phyloP scores from a whole-genome alignment of 2,113 vertebrate genomes.

The Alligator mississippiensis region DNA sequence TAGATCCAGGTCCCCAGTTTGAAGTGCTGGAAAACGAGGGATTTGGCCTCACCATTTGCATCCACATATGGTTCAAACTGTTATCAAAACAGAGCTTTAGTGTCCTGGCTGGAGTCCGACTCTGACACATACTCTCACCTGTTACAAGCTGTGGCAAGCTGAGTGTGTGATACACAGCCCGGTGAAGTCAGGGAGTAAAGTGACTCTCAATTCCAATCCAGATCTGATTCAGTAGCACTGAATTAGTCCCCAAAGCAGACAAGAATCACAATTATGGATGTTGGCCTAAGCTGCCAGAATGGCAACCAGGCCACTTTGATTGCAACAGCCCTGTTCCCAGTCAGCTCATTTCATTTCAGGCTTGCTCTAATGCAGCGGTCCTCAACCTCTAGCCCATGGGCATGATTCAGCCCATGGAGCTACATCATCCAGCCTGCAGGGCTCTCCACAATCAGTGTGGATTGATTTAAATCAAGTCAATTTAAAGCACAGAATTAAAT shows the following conservation, averaged over 20 bases:
- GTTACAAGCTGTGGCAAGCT: background rate
- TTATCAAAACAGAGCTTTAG: background rate
- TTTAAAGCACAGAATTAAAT: too few relatives aligned
- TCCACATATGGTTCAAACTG: background rate
- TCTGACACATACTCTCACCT: background rate
- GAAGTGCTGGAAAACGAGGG: background rate
- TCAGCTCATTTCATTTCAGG: background rate
- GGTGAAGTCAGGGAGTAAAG: background rate
- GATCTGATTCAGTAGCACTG: background rate
- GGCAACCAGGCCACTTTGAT: background rate
- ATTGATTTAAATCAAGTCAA: too few relatives aligned
- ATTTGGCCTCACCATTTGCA: background rate
- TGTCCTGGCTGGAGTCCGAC: background rate
- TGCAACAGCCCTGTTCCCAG: background rate
- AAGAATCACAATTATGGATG: background rate
- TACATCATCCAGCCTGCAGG: too few relatives aligned
- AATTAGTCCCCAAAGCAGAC: fast-evolving
- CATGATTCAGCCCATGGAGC: too few relatives aligned
- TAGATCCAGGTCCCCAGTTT: background rate
- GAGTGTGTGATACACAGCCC: background rate
- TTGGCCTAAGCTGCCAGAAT: background rate
- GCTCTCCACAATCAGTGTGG: too few relatives aligned
- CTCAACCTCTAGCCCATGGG: too few relatives aligned
- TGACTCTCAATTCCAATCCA: fast-evolving
- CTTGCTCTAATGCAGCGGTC: background rate